Percentiles rank a stretch among this genome's conserved stretches.
These are phyloP conservation scores for Oxycera nigricornis DNA, from an alignment of 2,888 invertebrate genomes.

Conservation along the genomic window DNA sequence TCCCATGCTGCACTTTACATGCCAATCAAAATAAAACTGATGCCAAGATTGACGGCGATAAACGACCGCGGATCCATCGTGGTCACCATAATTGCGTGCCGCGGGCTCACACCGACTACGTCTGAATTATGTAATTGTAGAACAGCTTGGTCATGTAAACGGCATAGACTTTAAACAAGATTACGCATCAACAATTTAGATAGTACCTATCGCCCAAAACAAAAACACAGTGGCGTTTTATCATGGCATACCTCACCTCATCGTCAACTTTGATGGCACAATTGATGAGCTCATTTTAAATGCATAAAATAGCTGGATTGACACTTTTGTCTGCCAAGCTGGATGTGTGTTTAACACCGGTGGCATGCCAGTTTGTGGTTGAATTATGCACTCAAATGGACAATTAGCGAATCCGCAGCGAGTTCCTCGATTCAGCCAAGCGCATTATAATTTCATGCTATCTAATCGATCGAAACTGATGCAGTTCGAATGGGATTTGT, in stretches of 20 bases:
- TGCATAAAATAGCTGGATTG: not conserved
- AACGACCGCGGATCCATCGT: slow-evolving; percentile 10
- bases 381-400: slow-evolving; percentile 32
- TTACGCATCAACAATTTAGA: not conserved
- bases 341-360: not conserved
- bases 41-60: slow-evolving; percentile 30
- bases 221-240: not conserved
- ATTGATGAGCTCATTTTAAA: slow-evolving; percentile 34
- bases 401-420: slow-evolving; percentile 28
- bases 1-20: slow-evolving; percentile 19
- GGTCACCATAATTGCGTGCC: slow-evolving; percentile 33
- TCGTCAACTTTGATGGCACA: not conserved
- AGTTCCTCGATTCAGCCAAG: slow-evolving; percentile 11
- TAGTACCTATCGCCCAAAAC: not conserved
- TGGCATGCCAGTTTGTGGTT: slow-evolving; percentile 4
- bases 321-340: not conserved
- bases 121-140: slow-evolving; percentile 6
- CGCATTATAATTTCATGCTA: slow-evolving; percentile 20
- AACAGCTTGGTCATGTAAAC: not conserved
- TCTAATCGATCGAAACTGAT: too few relatives aligned
- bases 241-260: not conserved
- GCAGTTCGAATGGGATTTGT: slow-evolving; percentile 31
- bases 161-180: not conserved
- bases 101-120: not conserved
- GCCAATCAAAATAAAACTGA: slow-evolving; percentile 25